These are phyloP conservation scores for Ceratina calcarata DNA, from an alignment of 1,140 invertebrate species.

Conservation along the genomic window DNA sequence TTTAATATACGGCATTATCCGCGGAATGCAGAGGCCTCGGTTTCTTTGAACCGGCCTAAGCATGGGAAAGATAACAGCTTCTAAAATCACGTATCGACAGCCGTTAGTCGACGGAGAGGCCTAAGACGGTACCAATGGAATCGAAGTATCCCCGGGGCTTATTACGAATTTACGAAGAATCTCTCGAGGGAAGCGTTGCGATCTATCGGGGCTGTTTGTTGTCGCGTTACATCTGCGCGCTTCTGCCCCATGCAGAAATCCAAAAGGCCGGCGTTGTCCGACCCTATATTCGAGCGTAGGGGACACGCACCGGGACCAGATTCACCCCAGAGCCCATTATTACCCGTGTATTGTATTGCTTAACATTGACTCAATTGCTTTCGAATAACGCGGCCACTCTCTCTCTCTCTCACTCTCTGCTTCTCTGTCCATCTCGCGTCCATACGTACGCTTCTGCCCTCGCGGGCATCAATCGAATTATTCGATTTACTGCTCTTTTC, in stretches of 20 bases:
- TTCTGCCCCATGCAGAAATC: conserved; percentile 68
- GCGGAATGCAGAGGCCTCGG: not conserved
- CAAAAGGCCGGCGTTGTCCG: conserved; percentile 56
- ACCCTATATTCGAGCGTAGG: conserved; percentile 63
- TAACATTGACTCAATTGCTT: conserved; percentile 81
- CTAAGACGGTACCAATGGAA: conserved; percentile 21
- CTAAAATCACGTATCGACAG: not conserved
- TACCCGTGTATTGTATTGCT: conserved; percentile 80
- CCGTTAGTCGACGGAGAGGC: conserved; percentile 4
- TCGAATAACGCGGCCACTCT: conserved; percentile 74
- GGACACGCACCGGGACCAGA: conserved; percentile 71
- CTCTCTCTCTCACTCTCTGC: conserved; percentile 6
- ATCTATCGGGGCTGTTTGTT: conserved; percentile 77
- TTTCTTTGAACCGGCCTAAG: not conserved
- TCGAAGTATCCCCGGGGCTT: conserved; percentile 53
- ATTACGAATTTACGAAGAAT: conserved; percentile 69
- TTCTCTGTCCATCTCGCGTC: not conserved
- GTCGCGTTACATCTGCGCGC: conserved; percentile 79
- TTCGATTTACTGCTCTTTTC: conserved; percentile 79
- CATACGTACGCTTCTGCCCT: conserved; percentile 66
- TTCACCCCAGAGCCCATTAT: conserved; percentile 80
- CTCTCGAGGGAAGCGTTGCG: conserved; percentile 70
- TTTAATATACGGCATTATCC: not conserved
- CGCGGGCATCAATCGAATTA: conserved; percentile 76
- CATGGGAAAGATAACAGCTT: not conserved